Base-by-base conservation (phyloP, 1,140 invertebrate genomes). In the Ectropis grisescens region DNA sequence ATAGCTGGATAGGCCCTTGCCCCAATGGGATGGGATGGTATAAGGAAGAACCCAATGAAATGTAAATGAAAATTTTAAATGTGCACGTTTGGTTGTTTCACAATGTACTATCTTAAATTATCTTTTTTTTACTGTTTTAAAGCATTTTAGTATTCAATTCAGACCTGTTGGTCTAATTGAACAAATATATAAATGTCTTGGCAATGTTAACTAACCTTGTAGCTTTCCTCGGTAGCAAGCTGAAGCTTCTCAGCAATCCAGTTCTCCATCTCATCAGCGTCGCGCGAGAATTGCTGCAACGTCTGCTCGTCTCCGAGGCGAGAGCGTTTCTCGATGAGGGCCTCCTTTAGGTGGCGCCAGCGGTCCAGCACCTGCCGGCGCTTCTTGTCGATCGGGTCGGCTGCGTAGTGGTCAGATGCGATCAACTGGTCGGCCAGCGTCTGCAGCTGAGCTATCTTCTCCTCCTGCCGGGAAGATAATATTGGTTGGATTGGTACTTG, bases 191-290 rank as follows among this genome's bases (percentile, higher is more conserved):
- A n/a, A n/a, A n/a, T n/a, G n/a, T n/a, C n/a, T n/a, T n/a, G n/a
- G n/a, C n/a, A n/a, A n/a, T n/a, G n/a, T n/a, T n/a, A n/a, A n/a
- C n/a, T n/a, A 93, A 85, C 85, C 79, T 98, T 98, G 84, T 99
- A 98, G 46, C 93, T 97, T 67, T 99, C 97, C 71, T 99, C 97
- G 2, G 94, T 95, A 5, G 97, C 97, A 41, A 98, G 87, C 69
- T 98, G 96, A 29, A 99, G 76, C 82, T 99, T 98, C 74, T 99
- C 97, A 0, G 96, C 94, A 53, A 99, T 98, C 98, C 98, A 99
- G 75, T 98, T 99, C 75, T 99, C 98, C 86, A 99, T 98, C 78
- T 99, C 98, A 67, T 99, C 98, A 25, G 98, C 98, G 84, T 99
- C 98, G 29, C 98, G 88, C 1, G 95, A 98, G 86, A 99, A 99